Evolutionary conservation across 2,888 invertebrate species (phyloP).

Genomic region (Drosophila prostipennis): DNA sequence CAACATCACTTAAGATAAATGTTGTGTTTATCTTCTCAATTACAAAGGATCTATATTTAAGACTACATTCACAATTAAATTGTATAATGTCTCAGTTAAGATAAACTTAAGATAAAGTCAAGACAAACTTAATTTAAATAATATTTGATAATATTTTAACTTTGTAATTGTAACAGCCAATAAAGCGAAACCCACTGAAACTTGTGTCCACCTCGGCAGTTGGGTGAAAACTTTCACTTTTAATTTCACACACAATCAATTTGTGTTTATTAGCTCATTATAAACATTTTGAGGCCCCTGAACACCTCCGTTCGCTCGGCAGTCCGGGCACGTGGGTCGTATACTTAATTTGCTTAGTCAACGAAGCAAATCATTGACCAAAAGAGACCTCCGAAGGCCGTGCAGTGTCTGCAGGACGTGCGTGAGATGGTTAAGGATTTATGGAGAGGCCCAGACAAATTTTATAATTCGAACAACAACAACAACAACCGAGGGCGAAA

Average conservation of each 20-base stretch:
- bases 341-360: conserved; percentile 71
- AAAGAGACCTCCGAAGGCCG: conserved; percentile 11
- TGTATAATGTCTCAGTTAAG: not conserved
- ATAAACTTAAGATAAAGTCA: not conserved
- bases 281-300: conserved; percentile 50
- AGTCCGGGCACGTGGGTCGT: conserved; percentile 55
- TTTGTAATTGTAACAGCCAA: conserved; percentile 8
- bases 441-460: conserved; percentile 42
- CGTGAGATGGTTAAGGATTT: conserved; percentile 57
- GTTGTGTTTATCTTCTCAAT: no score
- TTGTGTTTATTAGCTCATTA: conserved; percentile 67
- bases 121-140: not conserved
- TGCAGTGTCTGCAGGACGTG: conserved; percentile 56
- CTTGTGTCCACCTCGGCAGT: conserved; percentile 1
- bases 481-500: conserved; percentile 33
- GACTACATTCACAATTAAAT: no score
- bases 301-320: conserved; percentile 19
- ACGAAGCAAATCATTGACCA: conserved; percentile 76
- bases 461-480: conserved; percentile 30
- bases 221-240: conserved; percentile 33
- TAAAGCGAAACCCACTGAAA: conserved; percentile 18
- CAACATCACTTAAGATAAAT: no score
- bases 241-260: conserved; percentile 63
- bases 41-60: no score
- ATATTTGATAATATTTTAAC: not conserved